Base-by-base conservation (phyloP, 2,113 vertebrate genomes). In the Percopsis transmontana region DNA sequence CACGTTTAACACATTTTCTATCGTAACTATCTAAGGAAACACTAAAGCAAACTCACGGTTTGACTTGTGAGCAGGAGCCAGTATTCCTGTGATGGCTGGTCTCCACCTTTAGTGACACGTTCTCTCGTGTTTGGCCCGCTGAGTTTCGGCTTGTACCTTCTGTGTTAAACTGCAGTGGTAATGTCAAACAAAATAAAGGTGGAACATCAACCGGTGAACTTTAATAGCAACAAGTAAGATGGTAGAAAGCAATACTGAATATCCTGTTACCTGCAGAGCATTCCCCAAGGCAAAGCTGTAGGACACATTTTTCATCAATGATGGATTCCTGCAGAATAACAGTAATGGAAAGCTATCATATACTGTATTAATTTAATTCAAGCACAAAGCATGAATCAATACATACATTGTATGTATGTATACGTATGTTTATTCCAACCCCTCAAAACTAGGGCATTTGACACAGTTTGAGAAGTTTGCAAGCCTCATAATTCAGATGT, bases 281-380 rank as follows among this genome's bases (percentile, higher is more conserved):
- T 86, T 88, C 84, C 94, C 94, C 40, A 94, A 94, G 70, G 93
- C 91, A 72, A 94, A 89, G 88, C 85, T 93, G 72, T 91, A 92
- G 50, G 94, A 93, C 85, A 96, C 92, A 52, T 91, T 95, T 90
- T 96, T 97, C 76, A 95, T 94, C 92, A 96, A 88, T 16, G 94
- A 93, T 69, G 94, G 92, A 74, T 93, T 96, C 90, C 95, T 97
- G 90, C 7, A 75, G 88, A 91, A 87, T 50, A 85, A 91, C 87
- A 58, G 19, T 47, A 50, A 19, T 45, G 58, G 18, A 2, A n/a
- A 63, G 33, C 20, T 58, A 21, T 58, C 1, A 33, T 33, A 33
- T 33, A 33, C 27, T 33, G 27, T 33, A 33, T 7, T 33, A 4
- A 33, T 4, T 33, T 33, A 33, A 33, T 33, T 33, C 5, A 33